A percentile compares a stretch with the other conserved stretches of the same genome.
Evolutionary conservation across 2,797 vertebrate species (phyloP).

Genomic region (Orientallactaga sibirica): DNA sequence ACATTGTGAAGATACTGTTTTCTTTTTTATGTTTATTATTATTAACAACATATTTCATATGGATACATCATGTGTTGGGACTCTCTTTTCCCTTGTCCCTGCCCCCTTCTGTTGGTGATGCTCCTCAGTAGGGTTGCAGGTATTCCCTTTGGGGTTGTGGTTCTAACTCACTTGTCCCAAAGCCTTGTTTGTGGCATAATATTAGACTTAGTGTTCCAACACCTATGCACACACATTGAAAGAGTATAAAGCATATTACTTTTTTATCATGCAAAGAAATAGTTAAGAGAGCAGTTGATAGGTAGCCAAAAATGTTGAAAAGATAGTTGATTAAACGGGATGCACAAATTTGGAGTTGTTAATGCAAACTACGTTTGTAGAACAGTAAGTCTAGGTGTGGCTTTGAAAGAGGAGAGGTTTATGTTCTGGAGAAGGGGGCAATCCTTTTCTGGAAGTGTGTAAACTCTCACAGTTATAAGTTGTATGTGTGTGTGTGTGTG

Average conservation of each 20-base stretch:
- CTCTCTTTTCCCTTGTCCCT: too few relatives aligned
- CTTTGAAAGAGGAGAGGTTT: conserved; percentile 19
- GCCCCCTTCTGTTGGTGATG: too few relatives aligned
- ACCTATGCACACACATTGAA: background rate
- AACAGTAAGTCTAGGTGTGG: background rate
- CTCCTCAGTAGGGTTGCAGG: too few relatives aligned
- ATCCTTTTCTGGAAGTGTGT: background rate
- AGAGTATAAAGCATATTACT: background rate
- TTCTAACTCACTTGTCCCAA: conserved; percentile 43
- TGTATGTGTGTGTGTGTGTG: background rate
- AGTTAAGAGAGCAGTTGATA: background rate
- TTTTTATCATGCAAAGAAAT: conserved; percentile 39
- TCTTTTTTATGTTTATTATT: too few relatives aligned
- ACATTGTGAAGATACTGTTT: background rate
- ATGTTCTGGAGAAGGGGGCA: background rate
- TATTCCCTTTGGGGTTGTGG: too few relatives aligned
- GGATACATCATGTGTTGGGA: too few relatives aligned
- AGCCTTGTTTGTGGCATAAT: background rate
- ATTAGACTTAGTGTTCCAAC: background rate
- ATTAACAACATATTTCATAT: too few relatives aligned
- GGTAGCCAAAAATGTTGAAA: conserved; percentile 1
- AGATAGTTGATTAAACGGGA: background rate
- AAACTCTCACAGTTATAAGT: background rate
- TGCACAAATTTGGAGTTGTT: background rate
- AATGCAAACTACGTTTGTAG: background rate